Evolutionary conservation across 2,888 invertebrate species (phyloP), one percentile per base, ranked within the genome.

Genomic region (Apodemia hepburni): DNA sequence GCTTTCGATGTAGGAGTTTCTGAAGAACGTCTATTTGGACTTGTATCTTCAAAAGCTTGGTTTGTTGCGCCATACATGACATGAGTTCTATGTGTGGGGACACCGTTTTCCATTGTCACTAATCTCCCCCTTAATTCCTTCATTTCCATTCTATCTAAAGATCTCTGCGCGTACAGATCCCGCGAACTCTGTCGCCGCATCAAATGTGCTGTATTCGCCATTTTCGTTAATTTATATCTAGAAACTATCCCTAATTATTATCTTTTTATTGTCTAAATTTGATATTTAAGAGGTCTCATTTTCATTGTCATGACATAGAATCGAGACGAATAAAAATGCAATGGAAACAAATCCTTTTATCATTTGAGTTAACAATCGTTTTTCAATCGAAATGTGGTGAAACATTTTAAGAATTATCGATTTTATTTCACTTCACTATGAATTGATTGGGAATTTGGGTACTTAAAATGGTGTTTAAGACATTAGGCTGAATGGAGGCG

Each of bases 181-280:
- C 97, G 93, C 65, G 97, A 97, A 84, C 97, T 97, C 86, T 97
- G 97, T 64, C 97, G 93, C 72, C 97, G 94, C 78, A 97, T 95
- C 79, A 97, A 92, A 87, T 97, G 97, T 64, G 97, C 97, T 73
- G 97, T 96, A 84, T 97, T 97, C 77, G 97, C 97, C 97, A 97
- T 97, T 75, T 84, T 88, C 61, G 29, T 45, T 59, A 8, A 7
- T 8, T 64, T 51, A 61, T 60, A 64, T 62, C 29, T 58, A 59
- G 65, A 61, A 62, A 70, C 22, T 61, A 61, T 73, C 15, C 74
- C 73, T 67, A 58, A 66, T 64, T 69, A 68, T 70, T 70, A 66
- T 70, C 70, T 64, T 72, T 71, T 66, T 74, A 61, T 22, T 49
- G 33, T 58, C 49, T 61, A 64, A 64, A 64, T 58, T 61, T 61